Evolutionary conservation across 2,888 invertebrate genomes (phyloP), one percentile per base, ranked within the genome.

Genomic region (Harmothoe impar): DNA sequence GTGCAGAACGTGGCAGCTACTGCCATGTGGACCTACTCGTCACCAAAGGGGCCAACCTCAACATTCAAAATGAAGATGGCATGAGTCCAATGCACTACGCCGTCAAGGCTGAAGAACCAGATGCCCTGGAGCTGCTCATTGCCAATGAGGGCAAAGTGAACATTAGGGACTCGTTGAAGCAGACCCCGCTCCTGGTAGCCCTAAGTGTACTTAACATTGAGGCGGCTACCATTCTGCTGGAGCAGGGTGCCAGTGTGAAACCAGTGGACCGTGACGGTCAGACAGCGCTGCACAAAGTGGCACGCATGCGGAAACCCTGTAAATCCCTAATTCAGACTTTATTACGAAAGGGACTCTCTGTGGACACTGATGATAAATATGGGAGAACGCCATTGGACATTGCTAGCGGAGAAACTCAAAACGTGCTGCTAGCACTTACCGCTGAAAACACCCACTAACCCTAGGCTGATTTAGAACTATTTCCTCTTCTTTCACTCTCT

Each of bases 81-180:
- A 35, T 85, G 52, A 86, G 33, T 12, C 77, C 91, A n/a, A 56
- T 90, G 35, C 90, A 90, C 52, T 68, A 85, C 7, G 90, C 90
- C 0, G 90, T 56, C 29, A 85, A 86, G 25, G 43, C 68, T 15
- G 62, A 85, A 33, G 92, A 92, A 31, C 85, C 91, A 7, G 92
- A 92, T 33, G 91, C 91, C n/a, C n/a, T 92, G 29, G 91, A 92
- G 54, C 84, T 92, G 33, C 81, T 92, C 20, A 72, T 92, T n/a
- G 91, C 90, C 12, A 90, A 89, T 84, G 91, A 92, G 33, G 90
- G 86, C 10, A 91, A 91, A 25, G 31, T 90, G 52, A 86, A 91
- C 89, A 43, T 89, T 12, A 23, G 43, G 7, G 90, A 91, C 89
- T 35, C n/a, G 3, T 15, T 62, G 56, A 90, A 90, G 15, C 35